These are phyloP conservation scores for Sylvia borin DNA, from an alignment of 2,797 vertebrate species.

Conservation along the genomic window DNA sequence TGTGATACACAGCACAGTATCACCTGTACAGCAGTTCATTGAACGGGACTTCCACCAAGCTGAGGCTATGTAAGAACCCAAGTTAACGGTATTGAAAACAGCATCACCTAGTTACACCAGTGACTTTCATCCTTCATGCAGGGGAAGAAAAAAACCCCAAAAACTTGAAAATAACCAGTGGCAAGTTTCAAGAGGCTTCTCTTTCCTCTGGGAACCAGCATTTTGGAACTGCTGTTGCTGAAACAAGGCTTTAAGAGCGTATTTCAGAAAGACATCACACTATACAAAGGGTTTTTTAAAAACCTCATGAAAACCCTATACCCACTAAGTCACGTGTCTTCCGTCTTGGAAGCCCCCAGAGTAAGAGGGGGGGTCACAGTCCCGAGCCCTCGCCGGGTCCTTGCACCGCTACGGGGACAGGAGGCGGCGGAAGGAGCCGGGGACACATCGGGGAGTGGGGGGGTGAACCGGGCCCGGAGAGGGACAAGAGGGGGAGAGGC, in stretches of 20 bases:
- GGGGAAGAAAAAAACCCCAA: not conserved
- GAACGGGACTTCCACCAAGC: rapidly evolving
- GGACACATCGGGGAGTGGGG: not conserved
- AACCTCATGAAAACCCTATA: not conserved
- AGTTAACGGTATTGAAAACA: not conserved
- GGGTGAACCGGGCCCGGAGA: not conserved
- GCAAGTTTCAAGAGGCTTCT: not conserved
- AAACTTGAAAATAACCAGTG: not conserved
- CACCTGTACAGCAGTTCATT: not conserved
- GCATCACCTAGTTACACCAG: not conserved
- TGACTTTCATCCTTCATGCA: not conserved
- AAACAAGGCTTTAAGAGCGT: not conserved
- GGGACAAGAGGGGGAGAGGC: not conserved
- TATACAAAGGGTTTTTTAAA: not conserved
- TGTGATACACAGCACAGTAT: rapidly evolving
- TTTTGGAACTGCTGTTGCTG: not conserved
- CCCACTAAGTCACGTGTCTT: not conserved
- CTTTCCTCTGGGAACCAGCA: not conserved
- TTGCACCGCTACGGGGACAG: not conserved
- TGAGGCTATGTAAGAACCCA: rapidly evolving
- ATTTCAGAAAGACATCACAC: not conserved
- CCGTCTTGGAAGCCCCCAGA: not conserved
- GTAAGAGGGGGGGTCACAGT: not conserved
- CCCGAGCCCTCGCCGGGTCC: not conserved
- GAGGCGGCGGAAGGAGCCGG: not conserved